phyloP scores from a whole-genome alignment of 2,888 invertebrate genomes.

The Hypsopygia costalis region DNA sequence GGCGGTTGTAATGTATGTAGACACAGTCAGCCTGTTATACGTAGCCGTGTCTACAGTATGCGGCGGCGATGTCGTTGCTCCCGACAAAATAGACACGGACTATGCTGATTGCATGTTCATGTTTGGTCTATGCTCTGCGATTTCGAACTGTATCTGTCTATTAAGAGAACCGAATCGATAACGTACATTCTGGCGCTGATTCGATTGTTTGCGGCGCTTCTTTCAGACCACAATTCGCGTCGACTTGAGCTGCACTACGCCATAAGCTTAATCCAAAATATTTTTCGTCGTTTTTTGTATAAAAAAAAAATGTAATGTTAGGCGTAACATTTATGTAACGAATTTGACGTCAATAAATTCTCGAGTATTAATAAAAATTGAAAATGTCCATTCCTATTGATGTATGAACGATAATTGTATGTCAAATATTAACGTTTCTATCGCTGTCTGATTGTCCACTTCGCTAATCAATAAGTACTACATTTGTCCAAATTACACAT shows the following conservation, averaged over 20 bases:
- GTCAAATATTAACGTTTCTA: slow-evolving; percentile 29
- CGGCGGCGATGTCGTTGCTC: background rate
- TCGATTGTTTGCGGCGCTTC: background rate
- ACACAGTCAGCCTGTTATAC: background rate
- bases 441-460: slow-evolving; percentile 62
- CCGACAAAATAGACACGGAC: slow-evolving; percentile 18
- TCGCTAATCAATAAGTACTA: slow-evolving; percentile 42
- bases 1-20: background rate
- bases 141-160: slow-evolving; percentile 19
- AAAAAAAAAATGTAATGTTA: slow-evolving; percentile 39
- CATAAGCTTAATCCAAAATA: slow-evolving; percentile 11
- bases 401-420: slow-evolving; percentile 34
- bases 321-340: slow-evolving; percentile 38
- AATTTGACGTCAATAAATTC: slow-evolving; percentile 42
- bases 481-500: slow-evolving; percentile 51
- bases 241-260: slow-evolving; percentile 13
- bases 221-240: background rate
- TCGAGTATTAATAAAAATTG: slow-evolving; percentile 26
- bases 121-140: slow-evolving; percentile 21
- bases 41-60: background rate
- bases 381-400: slow-evolving; percentile 58
- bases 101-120: slow-evolving; percentile 27
- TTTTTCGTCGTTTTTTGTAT: slow-evolving; percentile 39
- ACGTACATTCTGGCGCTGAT: slow-evolving; percentile 5
- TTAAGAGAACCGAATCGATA: slow-evolving; percentile 21